Base-by-base conservation (phyloP, 92 coral and sea anemone species). In the Heteractis magnifica region DNA sequence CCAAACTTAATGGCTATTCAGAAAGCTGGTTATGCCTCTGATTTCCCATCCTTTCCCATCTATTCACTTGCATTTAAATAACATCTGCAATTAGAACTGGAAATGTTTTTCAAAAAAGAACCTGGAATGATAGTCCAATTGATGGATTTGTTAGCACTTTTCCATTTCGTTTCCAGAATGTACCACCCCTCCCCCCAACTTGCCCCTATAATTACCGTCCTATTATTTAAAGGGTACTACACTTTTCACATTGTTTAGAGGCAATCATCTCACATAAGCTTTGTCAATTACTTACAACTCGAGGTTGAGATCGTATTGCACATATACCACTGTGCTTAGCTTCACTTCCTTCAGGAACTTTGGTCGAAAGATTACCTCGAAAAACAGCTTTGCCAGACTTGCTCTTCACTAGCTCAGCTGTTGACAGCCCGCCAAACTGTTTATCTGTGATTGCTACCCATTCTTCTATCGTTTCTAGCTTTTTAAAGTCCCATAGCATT, bases 261-360 rank as follows among this genome's bases (percentile, higher is more conserved):
- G 16, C 62, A 9, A 56, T 56, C 13, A 56, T 56, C 4, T 8
- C 4, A 56, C 16, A 10, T 56, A 56, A 19, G 23, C 8, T 34
- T 77, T 26, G 50, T 8, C 20, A n/a, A 41, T 56, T 79, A 53
- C 97, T 93, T 72, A 96, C 99, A 91, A 91, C 86, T 87, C 81
- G 84, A 62, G 99, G 99, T 71, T 94, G 95, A 55, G 98, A 93
- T 51, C 99, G 84, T 72, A 97, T 92, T 5, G 98, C 91, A 71
- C 99, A 97, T 65, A 97, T 87, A 23, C 99, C 99, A 81, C 93
- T 97, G 84, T 96, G 90, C 81, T 94, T 96, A 5, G 92, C 95
- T 58, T 86, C 92, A 34, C 94, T 85, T 8, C 87, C 94, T 51
- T 75, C 84, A 48, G 98, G 99, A 10, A 97, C 78, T 56, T 97